These are phyloP conservation scores for Yoshiicerus persimilis DNA, from an alignment of 1,140 invertebrate genomes.

Conservation along the genomic window DNA sequence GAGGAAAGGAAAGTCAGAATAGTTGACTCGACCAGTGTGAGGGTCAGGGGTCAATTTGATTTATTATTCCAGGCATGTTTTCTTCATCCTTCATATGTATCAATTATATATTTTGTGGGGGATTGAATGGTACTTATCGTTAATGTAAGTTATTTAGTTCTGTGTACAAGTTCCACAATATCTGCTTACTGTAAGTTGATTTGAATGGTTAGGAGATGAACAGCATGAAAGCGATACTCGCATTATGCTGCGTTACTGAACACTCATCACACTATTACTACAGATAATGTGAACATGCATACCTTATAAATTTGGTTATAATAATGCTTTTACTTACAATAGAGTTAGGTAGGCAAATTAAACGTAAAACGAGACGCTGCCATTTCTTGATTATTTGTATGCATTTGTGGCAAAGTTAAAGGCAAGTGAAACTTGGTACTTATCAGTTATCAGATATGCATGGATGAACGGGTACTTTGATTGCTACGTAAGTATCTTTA, in stretches of 20 bases:
- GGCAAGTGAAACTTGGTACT: background rate
- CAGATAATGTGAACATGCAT: too few relatives aligned
- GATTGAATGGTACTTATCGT: background rate
- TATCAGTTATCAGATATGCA: background rate
- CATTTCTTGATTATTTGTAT: background rate
- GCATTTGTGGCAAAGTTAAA: background rate
- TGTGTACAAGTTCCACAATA: background rate
- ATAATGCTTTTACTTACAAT: background rate
- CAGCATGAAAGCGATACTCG: background rate
- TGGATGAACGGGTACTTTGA: background rate
- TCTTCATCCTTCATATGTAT: constrained; percentile 36
- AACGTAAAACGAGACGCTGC: background rate
- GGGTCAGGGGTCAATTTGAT: constrained; percentile 40
- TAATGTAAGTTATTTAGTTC: background rate
- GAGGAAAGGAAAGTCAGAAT: background rate
- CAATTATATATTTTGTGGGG: constrained; percentile 29
- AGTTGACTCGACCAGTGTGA: background rate
- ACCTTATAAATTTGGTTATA: background rate
- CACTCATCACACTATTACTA: too few relatives aligned
- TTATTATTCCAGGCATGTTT: constrained; percentile 39
- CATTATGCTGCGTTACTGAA: background rate
- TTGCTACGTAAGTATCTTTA: background rate
- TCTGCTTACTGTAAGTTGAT: background rate
- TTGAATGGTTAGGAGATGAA: background rate
- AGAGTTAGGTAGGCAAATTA: background rate